A percentile compares a stretch with the other conserved stretches of the same genome.
phyloP scores from a whole-genome alignment of 2,888 invertebrate species.

The Drosophila macrospina region DNA sequence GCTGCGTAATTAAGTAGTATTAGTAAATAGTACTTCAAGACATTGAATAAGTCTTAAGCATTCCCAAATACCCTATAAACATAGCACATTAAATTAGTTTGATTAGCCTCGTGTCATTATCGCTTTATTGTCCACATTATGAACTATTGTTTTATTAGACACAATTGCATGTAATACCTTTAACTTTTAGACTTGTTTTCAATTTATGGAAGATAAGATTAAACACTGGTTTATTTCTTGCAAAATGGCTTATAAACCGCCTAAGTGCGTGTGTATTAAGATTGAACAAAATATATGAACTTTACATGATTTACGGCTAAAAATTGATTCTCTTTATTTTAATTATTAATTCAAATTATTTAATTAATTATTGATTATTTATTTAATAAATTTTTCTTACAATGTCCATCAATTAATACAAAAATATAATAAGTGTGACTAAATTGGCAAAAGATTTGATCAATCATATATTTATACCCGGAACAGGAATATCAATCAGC shows the following conservation, averaged over 20 bases:
- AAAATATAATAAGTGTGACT: too few species aligned
- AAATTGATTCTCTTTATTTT: neutral
- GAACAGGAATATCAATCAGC: too few species aligned
- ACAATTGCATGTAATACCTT: conserved; percentile 20
- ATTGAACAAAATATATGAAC: neutral
- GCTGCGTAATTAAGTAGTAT: conserved; percentile 8
- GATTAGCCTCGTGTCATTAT: conserved; percentile 16
- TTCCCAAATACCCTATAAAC: neutral
- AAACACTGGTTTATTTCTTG: conserved; percentile 16
- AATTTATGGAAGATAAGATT: conserved; percentile 42
- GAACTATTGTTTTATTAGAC: conserved; percentile 28
- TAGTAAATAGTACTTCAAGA: neutral
- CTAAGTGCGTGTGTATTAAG: neutral
- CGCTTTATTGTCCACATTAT: conserved; percentile 34
- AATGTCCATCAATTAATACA: too few species aligned
- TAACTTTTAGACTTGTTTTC: conserved; percentile 10
- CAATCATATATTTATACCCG: too few species aligned
- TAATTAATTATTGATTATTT: too few species aligned
- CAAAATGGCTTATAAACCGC: neutral
- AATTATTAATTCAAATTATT: too few species aligned
- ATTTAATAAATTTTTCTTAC: too few species aligned
- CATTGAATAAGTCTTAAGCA: conserved; percentile 1
- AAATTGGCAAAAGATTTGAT: too few species aligned
- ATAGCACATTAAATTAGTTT: neutral
- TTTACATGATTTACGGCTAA: neutral